A percentile compares a stretch with the other conserved stretches of the same genome.
Evolutionary conservation across 2,888 invertebrate species (phyloP).

Genomic region (Ophion ventricosus): DNA sequence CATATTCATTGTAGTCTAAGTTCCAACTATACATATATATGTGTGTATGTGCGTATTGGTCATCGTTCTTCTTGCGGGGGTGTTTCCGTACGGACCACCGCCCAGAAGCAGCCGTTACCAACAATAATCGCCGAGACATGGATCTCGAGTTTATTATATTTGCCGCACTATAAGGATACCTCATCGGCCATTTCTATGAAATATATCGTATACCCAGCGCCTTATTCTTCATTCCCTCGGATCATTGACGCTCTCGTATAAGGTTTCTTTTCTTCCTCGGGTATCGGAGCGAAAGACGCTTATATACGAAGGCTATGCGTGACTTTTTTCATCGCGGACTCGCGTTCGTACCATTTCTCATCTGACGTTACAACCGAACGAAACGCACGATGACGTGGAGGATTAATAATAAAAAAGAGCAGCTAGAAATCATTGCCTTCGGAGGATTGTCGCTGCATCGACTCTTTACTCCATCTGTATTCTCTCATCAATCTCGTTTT

Average conservation of each 20-base stretch:
- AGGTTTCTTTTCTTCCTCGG: neutral
- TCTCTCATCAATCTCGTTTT: slow-evolving; percentile 14
- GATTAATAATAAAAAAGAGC: slow-evolving; percentile 1
- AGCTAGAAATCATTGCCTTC: neutral
- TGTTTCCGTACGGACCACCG: slow-evolving; percentile 72
- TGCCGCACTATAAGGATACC: slow-evolving; percentile 81
- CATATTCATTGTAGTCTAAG: slow-evolving; percentile 14
- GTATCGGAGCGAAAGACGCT: neutral
- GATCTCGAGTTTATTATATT: slow-evolving; percentile 83
- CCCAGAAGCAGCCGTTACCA: slow-evolving; percentile 68
- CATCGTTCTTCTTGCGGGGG: slow-evolving; percentile 61
- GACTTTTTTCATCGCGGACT: slow-evolving; percentile 34
- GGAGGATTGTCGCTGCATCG: neutral
- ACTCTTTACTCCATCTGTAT: neutral
- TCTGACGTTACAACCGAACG: slow-evolving; percentile 8
- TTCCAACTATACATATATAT: neutral
- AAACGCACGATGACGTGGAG: slow-evolving; percentile 10
- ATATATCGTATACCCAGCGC: slow-evolving; percentile 45
- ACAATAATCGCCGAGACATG: slow-evolving; percentile 81
- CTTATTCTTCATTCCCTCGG: slow-evolving; percentile 55
- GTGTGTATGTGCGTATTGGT: slow-evolving; percentile 21
- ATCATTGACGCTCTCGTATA: slow-evolving; percentile 42
- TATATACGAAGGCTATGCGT: neutral
- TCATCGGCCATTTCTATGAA: slow-evolving; percentile 80
- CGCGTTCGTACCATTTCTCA: slow-evolving; percentile 39